Evolutionary conservation across 92 coral and sea anemone species (phyloP).

Genomic region (Siderastrea radians): DNA sequence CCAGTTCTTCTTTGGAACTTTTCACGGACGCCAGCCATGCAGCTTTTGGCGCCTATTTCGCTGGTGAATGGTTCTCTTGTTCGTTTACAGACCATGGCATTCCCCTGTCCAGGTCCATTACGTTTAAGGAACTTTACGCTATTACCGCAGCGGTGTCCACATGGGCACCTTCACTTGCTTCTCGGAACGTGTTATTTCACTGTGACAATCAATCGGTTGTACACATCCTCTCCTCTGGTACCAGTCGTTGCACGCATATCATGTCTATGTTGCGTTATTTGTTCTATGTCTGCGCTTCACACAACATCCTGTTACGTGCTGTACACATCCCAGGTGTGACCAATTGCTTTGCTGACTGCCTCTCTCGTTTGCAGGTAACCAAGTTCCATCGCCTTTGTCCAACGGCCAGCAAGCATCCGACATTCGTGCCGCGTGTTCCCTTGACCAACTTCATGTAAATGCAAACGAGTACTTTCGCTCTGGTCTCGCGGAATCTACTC

Average conservation of each 20-base stretch:
- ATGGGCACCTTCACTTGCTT: too few relatives aligned
- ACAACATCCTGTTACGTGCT: conserved; percentile 38
- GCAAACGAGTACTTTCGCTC: too few relatives aligned
- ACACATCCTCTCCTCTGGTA: conserved; percentile 53
- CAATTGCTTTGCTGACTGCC: conserved; percentile 22
- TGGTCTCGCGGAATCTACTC: too few relatives aligned
- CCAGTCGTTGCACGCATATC: conserved; percentile 41
- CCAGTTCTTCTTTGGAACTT: conserved; percentile 14
- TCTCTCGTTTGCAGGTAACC: conserved; percentile 9
- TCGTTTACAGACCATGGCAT: too few relatives aligned
- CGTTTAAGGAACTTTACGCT: conserved; percentile 59
- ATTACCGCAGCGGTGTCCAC: conserved; percentile 42
- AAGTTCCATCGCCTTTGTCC: conserved; percentile 20
- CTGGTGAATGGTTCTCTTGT: too few relatives aligned
- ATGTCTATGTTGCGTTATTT: conserved; percentile 54
- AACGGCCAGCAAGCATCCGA: neutral
- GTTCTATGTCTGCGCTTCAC: conserved; percentile 43
- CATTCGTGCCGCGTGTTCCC: too few relatives aligned
- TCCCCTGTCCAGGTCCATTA: conserved; percentile 19
- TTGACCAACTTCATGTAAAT: too few relatives aligned
- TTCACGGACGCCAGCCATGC: conserved; percentile 38
- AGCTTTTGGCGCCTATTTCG: conserved; percentile 47
- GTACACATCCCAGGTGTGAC: neutral
- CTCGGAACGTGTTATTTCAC: conserved; percentile 59
- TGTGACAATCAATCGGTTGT: too few relatives aligned